These are phyloP conservation scores for Nematopogon swammerdamellus DNA, from an alignment of 2,888 invertebrate species.

Conservation along the genomic window DNA sequence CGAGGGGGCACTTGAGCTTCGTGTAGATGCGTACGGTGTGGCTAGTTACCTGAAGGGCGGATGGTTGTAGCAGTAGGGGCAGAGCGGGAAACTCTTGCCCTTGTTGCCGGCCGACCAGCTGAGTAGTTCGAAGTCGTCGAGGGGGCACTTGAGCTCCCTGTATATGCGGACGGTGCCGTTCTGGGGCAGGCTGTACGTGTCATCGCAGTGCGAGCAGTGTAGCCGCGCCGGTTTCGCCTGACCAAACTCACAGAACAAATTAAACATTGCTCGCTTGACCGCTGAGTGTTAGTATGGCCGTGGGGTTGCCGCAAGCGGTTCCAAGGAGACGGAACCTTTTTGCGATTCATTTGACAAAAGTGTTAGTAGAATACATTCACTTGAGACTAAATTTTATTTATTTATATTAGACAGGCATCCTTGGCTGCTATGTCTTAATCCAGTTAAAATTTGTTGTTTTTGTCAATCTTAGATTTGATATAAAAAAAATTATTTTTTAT, in stretches of 20 bases:
- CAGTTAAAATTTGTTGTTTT: too few relatives aligned
- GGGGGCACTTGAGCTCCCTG: slow-evolving; percentile 93
- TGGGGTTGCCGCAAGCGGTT: too few relatives aligned
- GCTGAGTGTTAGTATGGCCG: too few relatives aligned
- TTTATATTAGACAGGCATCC: too few relatives aligned
- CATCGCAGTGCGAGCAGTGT: slow-evolving; percentile 94
- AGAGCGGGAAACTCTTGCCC: slow-evolving; percentile 94
- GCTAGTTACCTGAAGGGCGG: slow-evolving; percentile 95
- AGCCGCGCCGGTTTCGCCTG: slow-evolving; percentile 87
- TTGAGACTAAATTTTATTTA: too few relatives aligned
- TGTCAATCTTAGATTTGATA: too few relatives aligned
- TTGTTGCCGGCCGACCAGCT: slow-evolving; percentile 93
- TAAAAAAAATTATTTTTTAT: too few relatives aligned
- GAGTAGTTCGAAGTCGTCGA: slow-evolving; percentile 96
- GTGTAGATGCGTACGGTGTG: slow-evolving; percentile 91
- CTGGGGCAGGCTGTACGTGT: slow-evolving; percentile 91
- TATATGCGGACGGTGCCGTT: slow-evolving; percentile 90
- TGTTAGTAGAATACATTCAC: too few relatives aligned
- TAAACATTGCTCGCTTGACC: neutral
- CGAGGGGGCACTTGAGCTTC: slow-evolving; percentile 94
- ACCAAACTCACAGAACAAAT: neutral
- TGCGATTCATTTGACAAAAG: too few relatives aligned
- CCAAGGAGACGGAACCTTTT: too few relatives aligned
- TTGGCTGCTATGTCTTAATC: too few relatives aligned
- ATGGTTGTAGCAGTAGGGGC: slow-evolving; percentile 98